Evolutionary conservation across 2,797 vertebrate species (phyloP).

Genomic region (Monodelphis domestica): DNA sequence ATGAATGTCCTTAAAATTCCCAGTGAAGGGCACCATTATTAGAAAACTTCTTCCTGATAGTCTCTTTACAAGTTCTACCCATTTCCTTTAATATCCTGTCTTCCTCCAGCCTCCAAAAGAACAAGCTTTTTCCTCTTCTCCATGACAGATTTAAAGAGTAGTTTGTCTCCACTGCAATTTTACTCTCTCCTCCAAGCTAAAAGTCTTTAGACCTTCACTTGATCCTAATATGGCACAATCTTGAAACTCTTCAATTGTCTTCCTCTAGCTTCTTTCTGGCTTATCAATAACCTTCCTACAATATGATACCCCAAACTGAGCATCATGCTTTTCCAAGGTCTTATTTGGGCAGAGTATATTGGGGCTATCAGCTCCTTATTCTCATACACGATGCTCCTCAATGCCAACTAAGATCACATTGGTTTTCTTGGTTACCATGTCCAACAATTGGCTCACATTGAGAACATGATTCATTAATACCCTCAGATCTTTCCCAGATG

Average conservation of each 20-base stretch:
- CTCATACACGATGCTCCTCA: not conserved
- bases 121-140: no score
- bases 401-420: not conserved
- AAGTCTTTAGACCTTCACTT: not conserved
- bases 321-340: not conserved
- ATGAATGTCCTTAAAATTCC: no score
- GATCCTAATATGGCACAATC: not conserved
- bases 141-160: no score
- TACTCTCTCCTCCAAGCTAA: not conserved
- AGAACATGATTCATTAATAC: not conserved
- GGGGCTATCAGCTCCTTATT: not conserved
- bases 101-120: no score
- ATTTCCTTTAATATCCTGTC: no score
- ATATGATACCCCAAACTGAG: not conserved
- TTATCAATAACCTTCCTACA: not conserved
- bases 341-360: not conserved
- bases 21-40: no score
- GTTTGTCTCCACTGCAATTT: no score
- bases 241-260: not conserved
- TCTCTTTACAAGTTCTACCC: no score
- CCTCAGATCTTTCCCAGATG: not conserved
- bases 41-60: no score
- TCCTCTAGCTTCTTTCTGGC: not conserved
- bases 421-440: not conserved
- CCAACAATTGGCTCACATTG: not conserved